Conservation (phyloP, 2,113 vertebrate genomes). For the Eublepharis macularius region DNA sequence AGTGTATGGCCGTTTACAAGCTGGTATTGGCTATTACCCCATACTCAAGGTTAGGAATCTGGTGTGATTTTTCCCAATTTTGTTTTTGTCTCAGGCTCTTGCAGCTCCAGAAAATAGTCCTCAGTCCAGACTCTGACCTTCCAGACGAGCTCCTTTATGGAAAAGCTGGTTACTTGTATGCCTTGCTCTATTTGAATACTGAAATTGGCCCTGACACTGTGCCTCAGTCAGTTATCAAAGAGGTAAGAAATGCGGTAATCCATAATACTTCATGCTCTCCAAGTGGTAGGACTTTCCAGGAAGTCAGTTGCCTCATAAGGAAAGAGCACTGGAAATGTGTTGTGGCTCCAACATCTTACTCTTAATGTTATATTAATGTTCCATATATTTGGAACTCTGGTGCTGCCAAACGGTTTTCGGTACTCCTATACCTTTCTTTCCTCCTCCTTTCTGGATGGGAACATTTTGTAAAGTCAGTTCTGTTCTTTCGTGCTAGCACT, state of each 20-base stretch:
- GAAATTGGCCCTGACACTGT: conserved; percentile 86
- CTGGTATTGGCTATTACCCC: too few relatives aligned
- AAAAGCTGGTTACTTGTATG: conserved; percentile 90
- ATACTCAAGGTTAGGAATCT: background rate
- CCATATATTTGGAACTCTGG: background rate
- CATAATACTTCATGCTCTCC: background rate
- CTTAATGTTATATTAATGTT: background rate
- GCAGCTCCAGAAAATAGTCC: conserved; percentile 85
- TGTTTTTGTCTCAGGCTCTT: conserved; percentile 79
- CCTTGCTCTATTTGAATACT: conserved; percentile 90
- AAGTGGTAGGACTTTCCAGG: background rate
- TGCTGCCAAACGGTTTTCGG: background rate
- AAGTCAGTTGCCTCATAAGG: background rate
- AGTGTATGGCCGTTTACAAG: background rate
- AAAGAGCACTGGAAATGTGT: background rate
- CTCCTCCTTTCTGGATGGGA: background rate
- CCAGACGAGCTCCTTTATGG: conserved; percentile 94
- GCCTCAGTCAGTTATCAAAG: conserved; percentile 78
- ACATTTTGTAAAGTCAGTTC: too few relatives aligned
- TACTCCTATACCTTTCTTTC: background rate
- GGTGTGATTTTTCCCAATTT: background rate
- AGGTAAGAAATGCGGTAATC: conserved; percentile 73
- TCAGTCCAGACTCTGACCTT: conserved; percentile 83
- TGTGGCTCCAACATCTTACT: background rate
- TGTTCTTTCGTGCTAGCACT: background rate